phyloP scores from a whole-genome alignment of 2,888 invertebrate genomes.

The Eutolmus rufibarbis region DNA sequence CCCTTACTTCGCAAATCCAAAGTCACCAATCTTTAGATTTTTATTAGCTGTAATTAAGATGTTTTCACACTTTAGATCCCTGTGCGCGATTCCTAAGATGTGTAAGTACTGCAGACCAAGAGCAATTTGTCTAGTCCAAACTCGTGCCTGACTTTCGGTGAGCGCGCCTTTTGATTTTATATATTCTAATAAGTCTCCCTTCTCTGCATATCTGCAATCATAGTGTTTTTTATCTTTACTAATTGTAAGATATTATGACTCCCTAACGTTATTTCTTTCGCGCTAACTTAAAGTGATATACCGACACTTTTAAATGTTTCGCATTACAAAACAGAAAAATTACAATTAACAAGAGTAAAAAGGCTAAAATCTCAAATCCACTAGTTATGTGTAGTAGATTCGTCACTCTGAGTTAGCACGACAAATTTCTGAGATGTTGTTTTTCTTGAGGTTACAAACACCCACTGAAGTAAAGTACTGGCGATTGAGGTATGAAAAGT shows the following conservation, averaged over 20 bases:
- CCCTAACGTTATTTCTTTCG: neutral
- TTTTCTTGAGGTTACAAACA: too few species aligned
- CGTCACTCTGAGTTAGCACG: too few species aligned
- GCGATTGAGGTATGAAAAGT: too few species aligned
- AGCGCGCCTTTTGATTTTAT: conserved; percentile 73
- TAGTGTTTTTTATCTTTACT: neutral
- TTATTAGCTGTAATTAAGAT: conserved; percentile 75
- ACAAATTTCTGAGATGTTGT: too few species aligned
- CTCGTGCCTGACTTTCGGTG: conserved; percentile 64
- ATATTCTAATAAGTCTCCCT: conserved; percentile 80
- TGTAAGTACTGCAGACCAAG: conserved; percentile 77
- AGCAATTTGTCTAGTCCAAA: conserved; percentile 73
- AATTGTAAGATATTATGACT: neutral
- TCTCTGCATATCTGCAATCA: conserved; percentile 69
- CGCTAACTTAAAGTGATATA: too few species aligned
- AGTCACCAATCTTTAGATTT: conserved; percentile 83
- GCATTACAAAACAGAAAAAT: too few species aligned
- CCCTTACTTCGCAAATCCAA: conserved; percentile 73
- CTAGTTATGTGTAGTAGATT: too few species aligned
- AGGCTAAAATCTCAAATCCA: too few species aligned
- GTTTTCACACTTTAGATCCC: conserved; percentile 87
- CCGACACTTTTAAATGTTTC: too few species aligned
- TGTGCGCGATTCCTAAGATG: conserved; percentile 75
- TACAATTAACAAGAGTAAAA: too few species aligned
- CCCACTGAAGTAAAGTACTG: too few species aligned